Percentiles rank a stretch among this genome's conserved stretches.
Evolutionary conservation across 2,888 invertebrate species (phyloP).

Genomic region (Aphidoletes aphidimyza): DNA sequence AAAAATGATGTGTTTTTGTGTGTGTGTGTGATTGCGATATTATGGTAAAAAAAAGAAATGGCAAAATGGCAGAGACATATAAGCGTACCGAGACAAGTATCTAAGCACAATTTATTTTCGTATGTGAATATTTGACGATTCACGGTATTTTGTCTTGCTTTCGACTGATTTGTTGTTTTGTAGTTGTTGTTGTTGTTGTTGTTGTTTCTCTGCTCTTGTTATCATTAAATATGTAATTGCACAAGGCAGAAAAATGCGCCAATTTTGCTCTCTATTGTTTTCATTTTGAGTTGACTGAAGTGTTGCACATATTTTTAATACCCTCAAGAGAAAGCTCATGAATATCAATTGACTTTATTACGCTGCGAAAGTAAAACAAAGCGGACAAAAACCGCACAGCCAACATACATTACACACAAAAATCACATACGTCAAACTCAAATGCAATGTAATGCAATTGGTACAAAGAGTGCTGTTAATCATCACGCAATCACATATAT

Average conservation of each 20-base stretch:
- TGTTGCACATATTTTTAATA: slow-evolving; percentile 39
- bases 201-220: neutral
- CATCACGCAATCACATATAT: slow-evolving; percentile 31
- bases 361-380: slow-evolving; percentile 24
- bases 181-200: neutral
- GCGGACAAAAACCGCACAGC: neutral
- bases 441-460: neutral
- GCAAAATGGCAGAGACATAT: neutral
- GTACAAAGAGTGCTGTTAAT: slow-evolving; percentile 24
- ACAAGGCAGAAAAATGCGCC: neutral
- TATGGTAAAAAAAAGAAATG: neutral
- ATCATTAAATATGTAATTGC: slow-evolving; percentile 48
- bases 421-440: neutral
- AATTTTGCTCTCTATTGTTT: slow-evolving; percentile 11
- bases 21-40: too few relatives aligned
- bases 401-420: neutral
- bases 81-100: too few relatives aligned
- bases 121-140: neutral
- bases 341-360: slow-evolving; percentile 47
- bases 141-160: neutral
- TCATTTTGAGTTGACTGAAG: neutral
- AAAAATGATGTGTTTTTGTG: neutral
- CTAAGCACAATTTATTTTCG: neutral
- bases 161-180: neutral
- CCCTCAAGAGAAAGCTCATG: slow-evolving; percentile 52